Evolutionary conservation across 2,888 invertebrate species (phyloP), one percentile per base, ranked within the genome.

Genomic region (Yponomeuta sedellus): DNA sequence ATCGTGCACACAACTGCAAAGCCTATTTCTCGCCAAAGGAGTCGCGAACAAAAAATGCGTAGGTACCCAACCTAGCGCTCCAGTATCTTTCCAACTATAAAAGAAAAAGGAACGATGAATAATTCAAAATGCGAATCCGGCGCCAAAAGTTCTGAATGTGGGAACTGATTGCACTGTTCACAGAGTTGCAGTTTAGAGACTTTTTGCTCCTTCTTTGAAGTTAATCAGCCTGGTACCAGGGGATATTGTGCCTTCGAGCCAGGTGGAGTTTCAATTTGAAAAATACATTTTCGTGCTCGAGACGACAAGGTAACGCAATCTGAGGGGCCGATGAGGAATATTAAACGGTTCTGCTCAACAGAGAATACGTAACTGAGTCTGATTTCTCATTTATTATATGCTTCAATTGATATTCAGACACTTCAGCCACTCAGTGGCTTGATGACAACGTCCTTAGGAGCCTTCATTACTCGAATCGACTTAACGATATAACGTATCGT

Each of bases 291-390:
- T 63, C 44, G 22, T 63, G n/a, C 63, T 20, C 75, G 70, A 81
- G 75, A 77, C 82, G 81, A 88, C 87, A 85, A 85, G 88, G 85
- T 82, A 86, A 84, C 79, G 83, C 85, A 83, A 88, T 88, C 83
- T 79, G 72, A 72, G 68, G 52, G 67, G 73, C 71, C 67, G 71
- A 70, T 61, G 66, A 70, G 28, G 88, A 86, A 89, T 88, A 89
- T 79, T 81, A 86, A 89, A 70, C 72, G 71, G 66, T 64, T 58
- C 10, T 19, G 10, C 44, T 52, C 16, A 52, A 52, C 44, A 3
- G 44, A 16, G 44, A 52, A 52, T 16, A 16, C 16, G 16, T 52
- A 52, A 52, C 34, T 1, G 16, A 12, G 12, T 1, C 16, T 16
- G 12, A 52, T 52, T 52, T 52, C 44, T 52, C 44, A 52, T 52